phyloP scores from a whole-genome alignment of 2,113 vertebrate genomes.

The Zosterops japonicus region DNA sequence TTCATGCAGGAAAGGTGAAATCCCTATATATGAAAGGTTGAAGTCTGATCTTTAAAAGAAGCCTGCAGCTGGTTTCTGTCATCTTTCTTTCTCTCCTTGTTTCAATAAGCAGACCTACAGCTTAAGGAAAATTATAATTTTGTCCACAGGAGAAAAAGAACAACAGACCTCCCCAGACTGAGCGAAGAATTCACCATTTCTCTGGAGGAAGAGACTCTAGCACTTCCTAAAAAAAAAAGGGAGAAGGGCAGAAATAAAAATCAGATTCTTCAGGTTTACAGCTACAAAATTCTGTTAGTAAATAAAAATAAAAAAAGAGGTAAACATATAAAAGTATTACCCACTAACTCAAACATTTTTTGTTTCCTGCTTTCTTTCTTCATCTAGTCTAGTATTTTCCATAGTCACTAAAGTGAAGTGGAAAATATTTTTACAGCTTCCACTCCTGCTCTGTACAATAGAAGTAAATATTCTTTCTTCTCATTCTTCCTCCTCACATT shows the following conservation, averaged over 20 bases:
- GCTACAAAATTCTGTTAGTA: not conserved
- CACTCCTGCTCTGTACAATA: not conserved
- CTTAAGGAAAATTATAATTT: not conserved
- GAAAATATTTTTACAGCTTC: not conserved
- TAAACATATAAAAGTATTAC: not conserved
- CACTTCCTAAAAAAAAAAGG: not conserved
- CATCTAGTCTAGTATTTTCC: not conserved
- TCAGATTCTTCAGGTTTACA: not conserved
- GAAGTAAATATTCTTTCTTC: not conserved
- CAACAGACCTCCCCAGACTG: not conserved
- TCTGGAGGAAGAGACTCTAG: not conserved
- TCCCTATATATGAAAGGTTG: conserved; percentile 29
- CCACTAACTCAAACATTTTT: not conserved
- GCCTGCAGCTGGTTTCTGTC: conserved; percentile 26
- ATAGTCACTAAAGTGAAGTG: not conserved
- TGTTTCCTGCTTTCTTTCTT: not conserved
- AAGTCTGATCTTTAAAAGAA: conserved; percentile 37
- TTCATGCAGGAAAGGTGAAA: conserved; percentile 49
- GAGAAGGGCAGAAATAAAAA: not conserved
- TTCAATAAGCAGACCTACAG: not conserved
- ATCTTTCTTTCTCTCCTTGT: conserved; percentile 11
- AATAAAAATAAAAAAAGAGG: not conserved
- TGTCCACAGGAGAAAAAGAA: not conserved
- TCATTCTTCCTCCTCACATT: not conserved
- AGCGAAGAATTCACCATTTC: not conserved